phyloP scores from a whole-genome alignment of 2,113 vertebrate species.

The Rhombomys opimus region DNA sequence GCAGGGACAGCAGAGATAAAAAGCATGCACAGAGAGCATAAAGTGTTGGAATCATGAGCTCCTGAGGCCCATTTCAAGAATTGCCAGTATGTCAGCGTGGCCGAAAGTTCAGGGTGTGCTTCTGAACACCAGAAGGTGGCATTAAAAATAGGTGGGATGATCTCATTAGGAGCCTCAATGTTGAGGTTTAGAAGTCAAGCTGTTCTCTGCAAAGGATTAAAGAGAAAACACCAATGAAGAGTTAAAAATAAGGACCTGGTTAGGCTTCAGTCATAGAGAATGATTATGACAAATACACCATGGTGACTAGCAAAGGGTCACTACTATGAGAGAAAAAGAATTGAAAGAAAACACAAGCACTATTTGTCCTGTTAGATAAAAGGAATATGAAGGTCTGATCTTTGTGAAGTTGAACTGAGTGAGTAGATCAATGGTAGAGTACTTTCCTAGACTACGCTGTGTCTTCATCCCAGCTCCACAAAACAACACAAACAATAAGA shows the following conservation, averaged over 20 bases:
- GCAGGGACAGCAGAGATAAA: neutral
- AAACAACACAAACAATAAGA: neutral
- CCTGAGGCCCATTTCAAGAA: neutral
- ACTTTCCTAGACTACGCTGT: too few species aligned
- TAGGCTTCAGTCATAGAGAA: neutral
- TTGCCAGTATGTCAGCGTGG: neutral
- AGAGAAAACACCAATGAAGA: neutral
- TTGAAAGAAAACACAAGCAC: neutral
- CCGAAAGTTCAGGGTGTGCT: neutral
- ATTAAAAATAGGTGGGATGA: neutral
- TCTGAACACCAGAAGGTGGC: neutral
- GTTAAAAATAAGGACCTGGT: neutral
- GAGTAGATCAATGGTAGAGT: neutral
- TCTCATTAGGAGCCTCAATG: neutral
- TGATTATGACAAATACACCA: neutral
- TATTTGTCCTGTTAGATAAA: neutral
- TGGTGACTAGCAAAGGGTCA: neutral
- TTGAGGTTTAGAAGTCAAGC: neutral
- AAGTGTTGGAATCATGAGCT: neutral
- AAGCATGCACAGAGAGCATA: accelerated
- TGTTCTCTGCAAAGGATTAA: neutral
- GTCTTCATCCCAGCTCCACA: neutral
- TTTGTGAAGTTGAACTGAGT: neutral
- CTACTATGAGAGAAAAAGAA: neutral
- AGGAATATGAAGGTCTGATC: neutral